Percentiles rank a stretch among this genome's conserved stretches.
Conservation (phyloP, 2,888 invertebrate genomes). For the Thymelicus sylvestris region DNA sequence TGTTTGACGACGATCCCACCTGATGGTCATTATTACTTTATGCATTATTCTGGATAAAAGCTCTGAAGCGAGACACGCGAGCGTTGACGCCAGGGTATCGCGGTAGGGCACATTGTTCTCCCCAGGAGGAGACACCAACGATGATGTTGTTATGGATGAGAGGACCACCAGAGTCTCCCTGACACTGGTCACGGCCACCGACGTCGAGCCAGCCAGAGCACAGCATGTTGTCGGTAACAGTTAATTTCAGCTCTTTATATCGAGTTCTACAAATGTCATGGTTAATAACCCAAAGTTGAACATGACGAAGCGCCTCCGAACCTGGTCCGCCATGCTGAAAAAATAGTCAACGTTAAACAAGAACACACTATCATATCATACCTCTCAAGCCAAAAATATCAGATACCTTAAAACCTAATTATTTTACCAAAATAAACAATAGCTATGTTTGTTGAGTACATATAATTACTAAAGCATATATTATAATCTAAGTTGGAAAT, state of each 20-base stretch:
- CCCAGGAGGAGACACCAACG: conserved; percentile 58
- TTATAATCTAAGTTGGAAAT: no score
- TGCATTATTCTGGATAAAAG: conserved; percentile 55
- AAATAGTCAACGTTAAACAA: conserved; percentile 14
- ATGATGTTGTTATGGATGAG: conserved; percentile 53
- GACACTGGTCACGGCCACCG: conserved; percentile 59
- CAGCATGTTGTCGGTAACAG: conserved; percentile 58
- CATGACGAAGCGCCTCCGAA: conserved; percentile 57
- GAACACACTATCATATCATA: no score
- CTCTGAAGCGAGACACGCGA: conserved; percentile 51
- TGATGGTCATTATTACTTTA: conserved; percentile 47
- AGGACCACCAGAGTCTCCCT: conserved; percentile 62
- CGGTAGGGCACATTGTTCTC: conserved; percentile 49
- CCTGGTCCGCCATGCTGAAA: conserved; percentile 49
- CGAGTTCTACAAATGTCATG: conserved; percentile 50
- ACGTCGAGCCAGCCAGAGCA: conserved; percentile 57
- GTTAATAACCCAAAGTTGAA: conserved; percentile 56
- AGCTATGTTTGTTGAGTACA: no score
- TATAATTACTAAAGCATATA: no score
- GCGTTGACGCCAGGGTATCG: conserved; percentile 57
- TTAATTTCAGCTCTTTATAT: conserved; percentile 45
- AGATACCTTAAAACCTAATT: background rate
- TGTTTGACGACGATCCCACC: no score
- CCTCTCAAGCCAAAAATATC: no score
- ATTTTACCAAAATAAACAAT: no score